Evolutionary conservation across 2,888 invertebrate species (phyloP).

Genomic region (Nephrotoma flavescens): DNA sequence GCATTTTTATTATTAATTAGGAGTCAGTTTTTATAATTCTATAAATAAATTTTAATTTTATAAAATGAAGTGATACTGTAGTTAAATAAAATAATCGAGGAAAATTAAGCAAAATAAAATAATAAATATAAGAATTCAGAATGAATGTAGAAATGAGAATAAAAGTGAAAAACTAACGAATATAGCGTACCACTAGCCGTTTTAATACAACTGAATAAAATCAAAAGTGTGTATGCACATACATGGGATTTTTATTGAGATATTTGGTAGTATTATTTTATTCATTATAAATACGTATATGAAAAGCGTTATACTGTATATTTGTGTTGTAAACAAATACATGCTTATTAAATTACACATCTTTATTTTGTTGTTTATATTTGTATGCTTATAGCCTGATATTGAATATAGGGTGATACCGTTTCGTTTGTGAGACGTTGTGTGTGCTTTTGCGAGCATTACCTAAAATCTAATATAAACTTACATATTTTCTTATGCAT

Average conservation of each 20-base stretch:
- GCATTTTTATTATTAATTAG: not conserved
- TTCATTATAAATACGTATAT: not conserved
- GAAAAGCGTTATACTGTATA: not conserved
- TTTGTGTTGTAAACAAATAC: not conserved
- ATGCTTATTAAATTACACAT: not conserved
- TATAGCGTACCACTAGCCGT: not conserved
- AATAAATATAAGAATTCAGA: not conserved
- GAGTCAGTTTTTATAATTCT: not conserved
- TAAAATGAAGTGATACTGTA: not conserved
- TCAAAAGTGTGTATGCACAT: not conserved
- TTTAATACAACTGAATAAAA: not conserved
- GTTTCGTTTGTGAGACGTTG: not conserved
- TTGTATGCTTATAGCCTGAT: not conserved
- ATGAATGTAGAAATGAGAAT: not conserved
- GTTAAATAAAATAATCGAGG: not conserved
- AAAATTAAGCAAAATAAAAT: not conserved
- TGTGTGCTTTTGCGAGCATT: too few relatives aligned
- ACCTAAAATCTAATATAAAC: too few relatives aligned
- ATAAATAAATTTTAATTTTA: not conserved
- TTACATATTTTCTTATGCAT: too few relatives aligned
- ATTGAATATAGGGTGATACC: not conserved
- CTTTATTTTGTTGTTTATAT: not conserved
- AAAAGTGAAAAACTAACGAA: not conserved
- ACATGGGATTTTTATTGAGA: not conserved
- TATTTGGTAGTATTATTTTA: not conserved